Conservation (phyloP, 2,888 invertebrate genomes). For the Dexiosoma caninum region DNA sequence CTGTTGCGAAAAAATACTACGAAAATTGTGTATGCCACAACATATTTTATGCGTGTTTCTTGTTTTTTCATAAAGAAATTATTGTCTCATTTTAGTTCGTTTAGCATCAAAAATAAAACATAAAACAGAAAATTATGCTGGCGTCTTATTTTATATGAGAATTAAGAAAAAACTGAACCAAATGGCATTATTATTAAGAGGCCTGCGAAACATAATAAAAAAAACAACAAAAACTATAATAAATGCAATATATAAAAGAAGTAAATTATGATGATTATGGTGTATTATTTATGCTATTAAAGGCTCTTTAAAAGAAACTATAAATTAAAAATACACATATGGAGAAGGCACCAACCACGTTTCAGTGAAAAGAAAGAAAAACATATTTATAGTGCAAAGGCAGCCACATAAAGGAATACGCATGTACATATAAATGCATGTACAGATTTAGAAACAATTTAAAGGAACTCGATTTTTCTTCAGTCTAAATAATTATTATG, state of each 20-base stretch:
- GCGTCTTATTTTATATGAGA: slow-evolving; percentile 32
- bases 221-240: not conserved
- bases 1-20: not conserved
- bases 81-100: slow-evolving; percentile 30
- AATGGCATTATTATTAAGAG: slow-evolving; percentile 45
- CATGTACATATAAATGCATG: too few relatives aligned
- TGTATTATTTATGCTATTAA: slow-evolving; percentile 65
- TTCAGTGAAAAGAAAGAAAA: not conserved
- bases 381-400: not conserved
- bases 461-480: slow-evolving; percentile 4
- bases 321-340: slow-evolving; percentile 55
- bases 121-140: slow-evolving; percentile 46
- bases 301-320: slow-evolving; percentile 63
- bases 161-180: not conserved
- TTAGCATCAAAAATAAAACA: not conserved
- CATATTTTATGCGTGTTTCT: slow-evolving; percentile 32
- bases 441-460: slow-evolving; percentile 21
- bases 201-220: not conserved
- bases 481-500: not conserved
- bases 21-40: slow-evolving; percentile 25
- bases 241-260: slow-evolving; percentile 55
- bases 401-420: not conserved
- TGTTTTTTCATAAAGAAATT: slow-evolving; percentile 26
- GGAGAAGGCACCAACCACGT: not conserved
- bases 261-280: slow-evolving; percentile 67